Evolutionary conservation across 1,140 invertebrate species (phyloP), one percentile per base, ranked within the genome.

Genomic region (Steinernema feltiae): DNA sequence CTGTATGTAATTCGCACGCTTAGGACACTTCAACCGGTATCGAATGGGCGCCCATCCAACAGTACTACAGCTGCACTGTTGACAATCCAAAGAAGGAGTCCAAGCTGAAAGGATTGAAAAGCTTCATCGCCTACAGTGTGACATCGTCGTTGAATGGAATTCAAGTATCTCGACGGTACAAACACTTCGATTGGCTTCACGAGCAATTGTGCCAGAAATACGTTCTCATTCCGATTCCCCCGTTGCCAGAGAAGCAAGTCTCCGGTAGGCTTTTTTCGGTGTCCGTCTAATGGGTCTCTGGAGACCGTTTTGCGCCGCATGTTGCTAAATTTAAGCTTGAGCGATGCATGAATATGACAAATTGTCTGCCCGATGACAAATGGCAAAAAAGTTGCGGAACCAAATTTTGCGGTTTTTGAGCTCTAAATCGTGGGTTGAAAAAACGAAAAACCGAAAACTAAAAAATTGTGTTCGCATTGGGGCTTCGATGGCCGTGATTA

Each of bases 151-250:
- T 88, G 73, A 95, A 93, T 86, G 93, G 93, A 86, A 93, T 95
- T 84, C 92, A 94, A 90, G 95, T 98, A 15, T 95, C 93, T 73
- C 90, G 96, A 82, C 90, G 96, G 82, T 98, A 98, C 87, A 98
- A 98, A 88, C 96, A 98, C 87, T 98, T 99, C 89, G 95, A 98
- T 89, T 99, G 96, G 96, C 87, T 99, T 69, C 94, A 97, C 87
- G 93, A 95, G 83, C 90, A 94, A 79, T 88, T 99, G 75, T 91
- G 92, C 82, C 93, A 93, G 80, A 98, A 99, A 87, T 98, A 94
- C 87, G 91, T 92, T 78, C 90, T 95, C 30, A 92, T 98, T 83
- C 93, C 95, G 1, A 93, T 98, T 81, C 95, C 96, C 69, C 95
- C 96, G 21, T 87, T 99, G 70, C 96, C 96, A 1, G 95, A 98